Evolutionary conservation across 2,888 invertebrate species (phyloP).

Genomic region (Kuschelorhynchus macadamiae): DNA sequence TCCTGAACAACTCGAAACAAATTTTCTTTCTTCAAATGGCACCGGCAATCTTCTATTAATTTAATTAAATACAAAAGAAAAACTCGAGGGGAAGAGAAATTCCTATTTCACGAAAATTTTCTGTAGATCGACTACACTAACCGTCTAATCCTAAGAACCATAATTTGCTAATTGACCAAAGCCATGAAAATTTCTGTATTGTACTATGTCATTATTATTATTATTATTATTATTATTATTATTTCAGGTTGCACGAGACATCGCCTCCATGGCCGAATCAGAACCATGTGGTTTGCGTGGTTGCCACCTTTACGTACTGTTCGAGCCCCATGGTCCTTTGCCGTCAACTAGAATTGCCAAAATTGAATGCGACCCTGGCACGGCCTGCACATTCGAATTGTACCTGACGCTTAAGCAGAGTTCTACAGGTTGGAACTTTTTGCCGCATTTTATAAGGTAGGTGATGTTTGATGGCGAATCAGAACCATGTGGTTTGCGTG

Average conservation of each 20-base stretch:
- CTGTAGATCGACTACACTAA: too few relatives aligned
- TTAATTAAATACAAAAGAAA: too few relatives aligned
- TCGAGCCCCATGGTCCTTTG: constrained; percentile 71
- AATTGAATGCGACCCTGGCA: constrained; percentile 87
- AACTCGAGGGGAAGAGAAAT: too few relatives aligned
- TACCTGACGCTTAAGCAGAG: constrained; percentile 90
- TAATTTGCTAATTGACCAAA: too few relatives aligned
- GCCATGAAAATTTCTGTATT: too few relatives aligned
- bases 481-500: constrained; percentile 91
- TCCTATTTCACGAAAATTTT: too few relatives aligned
- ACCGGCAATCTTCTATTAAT: too few relatives aligned
- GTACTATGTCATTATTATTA: too few relatives aligned
- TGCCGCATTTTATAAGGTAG: constrained; percentile 90
- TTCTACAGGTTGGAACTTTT: constrained; percentile 86
- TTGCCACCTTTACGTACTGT: constrained; percentile 87
- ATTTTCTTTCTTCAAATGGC: too few relatives aligned
- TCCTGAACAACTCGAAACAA: too few relatives aligned
- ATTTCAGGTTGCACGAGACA: constrained; percentile 78
- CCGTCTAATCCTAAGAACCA: too few relatives aligned
- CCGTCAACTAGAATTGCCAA: constrained; percentile 77
- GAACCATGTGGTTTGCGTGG: constrained; percentile 93
- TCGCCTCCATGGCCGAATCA: constrained; percentile 86
- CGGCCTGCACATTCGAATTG: constrained; percentile 91
- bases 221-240: too few relatives aligned
- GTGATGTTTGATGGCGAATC: constrained; percentile 77